Evolutionary conservation across 2,797 vertebrate species (phyloP), one percentile per base, ranked within the genome.

Genomic region (Platalea minor): DNA sequence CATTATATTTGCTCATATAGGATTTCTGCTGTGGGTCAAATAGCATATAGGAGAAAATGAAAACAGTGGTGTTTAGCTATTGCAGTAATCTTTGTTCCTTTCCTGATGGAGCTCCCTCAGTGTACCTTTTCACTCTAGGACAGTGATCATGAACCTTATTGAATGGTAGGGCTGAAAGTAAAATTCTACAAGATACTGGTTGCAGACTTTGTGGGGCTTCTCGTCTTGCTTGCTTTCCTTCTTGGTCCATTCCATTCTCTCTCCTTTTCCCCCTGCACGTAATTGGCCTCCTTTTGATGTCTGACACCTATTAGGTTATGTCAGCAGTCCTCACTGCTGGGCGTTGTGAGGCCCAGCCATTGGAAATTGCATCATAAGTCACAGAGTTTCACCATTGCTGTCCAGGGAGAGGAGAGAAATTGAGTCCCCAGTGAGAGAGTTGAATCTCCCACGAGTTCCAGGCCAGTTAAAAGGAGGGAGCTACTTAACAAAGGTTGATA

Each of bases 401-500:
- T 64, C 83, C 4, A 54, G 86, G 73, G 33, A 65, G 84, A 94
- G 83, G 33, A 79, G 31, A 48, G n/a, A 68, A 92, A 26, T 69
- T 91, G 54, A 75, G 84, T 60, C 61, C 26, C 54, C 60, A 46
- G 57, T 89, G 56, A 76, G 43, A 91, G 46, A 87, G 18, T 21
- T 90, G 61, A 59, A 26, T 78, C 41, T 56, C 70, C 31, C 76
- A 20, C 3, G 4, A 48, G 28, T 92, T 96, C 68, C 26, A 77
- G 51, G 67, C 78, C 70, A 45, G 35, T 81, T 96, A 89, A 91
- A 84, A 84, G 41, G 73, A 91, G 86, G 73, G 63, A 89, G 84
- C 63, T 95, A 23, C 25, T 88, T 53, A 79, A 31, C 54, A 89
- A 69, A 95, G 28, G 9, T 91, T 96, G 83, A 79, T 20, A 65